Evolutionary conservation across 2,888 invertebrate species (phyloP).

Genomic region (Rhingia rostrata): DNA sequence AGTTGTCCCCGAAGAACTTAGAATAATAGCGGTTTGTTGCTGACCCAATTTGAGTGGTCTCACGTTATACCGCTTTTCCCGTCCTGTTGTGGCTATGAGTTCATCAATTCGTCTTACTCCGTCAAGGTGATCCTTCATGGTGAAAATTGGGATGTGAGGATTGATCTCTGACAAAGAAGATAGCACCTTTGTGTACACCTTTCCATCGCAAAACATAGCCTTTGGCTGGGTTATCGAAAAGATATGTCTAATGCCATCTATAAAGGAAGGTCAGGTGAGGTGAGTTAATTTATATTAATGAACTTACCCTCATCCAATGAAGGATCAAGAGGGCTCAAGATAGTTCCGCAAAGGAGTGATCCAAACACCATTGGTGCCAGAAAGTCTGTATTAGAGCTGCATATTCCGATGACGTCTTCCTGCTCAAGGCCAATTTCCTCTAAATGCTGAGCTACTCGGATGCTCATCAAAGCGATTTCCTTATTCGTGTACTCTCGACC

Average conservation of each 20-base stretch:
- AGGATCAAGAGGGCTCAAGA: conserved; percentile 36
- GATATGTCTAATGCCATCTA: conserved; percentile 78
- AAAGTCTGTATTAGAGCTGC: conserved; percentile 79
- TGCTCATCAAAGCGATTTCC: conserved; percentile 79
- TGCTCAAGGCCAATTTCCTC: conserved; percentile 77
- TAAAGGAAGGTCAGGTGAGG: not conserved
- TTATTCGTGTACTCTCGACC: conserved; percentile 79
- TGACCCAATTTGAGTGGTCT: conserved; percentile 46
- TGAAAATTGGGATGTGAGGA: conserved; percentile 69
- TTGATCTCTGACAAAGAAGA: conserved; percentile 64
- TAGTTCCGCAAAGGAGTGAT: conserved; percentile 26
- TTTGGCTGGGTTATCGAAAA: conserved; percentile 80
- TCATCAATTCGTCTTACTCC: conserved; percentile 68
- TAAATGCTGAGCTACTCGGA: conserved; percentile 80
- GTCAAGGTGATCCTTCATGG: conserved; percentile 71
- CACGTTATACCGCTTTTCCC: conserved; percentile 44
- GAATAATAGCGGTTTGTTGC: conserved; percentile 72
- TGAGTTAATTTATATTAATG: not conserved
- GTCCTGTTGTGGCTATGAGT: conserved; percentile 66
- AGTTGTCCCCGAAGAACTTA: conserved; percentile 75
- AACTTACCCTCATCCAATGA: conserved; percentile 49
- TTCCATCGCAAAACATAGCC: conserved; percentile 81
- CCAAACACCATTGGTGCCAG: conserved; percentile 80
- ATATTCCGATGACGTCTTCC: conserved; percentile 80
- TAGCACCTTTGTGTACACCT: conserved; percentile 75